These are phyloP conservation scores for Drosophila ogumai DNA, from an alignment of 1,140 invertebrate species.

Conservation along the genomic window DNA sequence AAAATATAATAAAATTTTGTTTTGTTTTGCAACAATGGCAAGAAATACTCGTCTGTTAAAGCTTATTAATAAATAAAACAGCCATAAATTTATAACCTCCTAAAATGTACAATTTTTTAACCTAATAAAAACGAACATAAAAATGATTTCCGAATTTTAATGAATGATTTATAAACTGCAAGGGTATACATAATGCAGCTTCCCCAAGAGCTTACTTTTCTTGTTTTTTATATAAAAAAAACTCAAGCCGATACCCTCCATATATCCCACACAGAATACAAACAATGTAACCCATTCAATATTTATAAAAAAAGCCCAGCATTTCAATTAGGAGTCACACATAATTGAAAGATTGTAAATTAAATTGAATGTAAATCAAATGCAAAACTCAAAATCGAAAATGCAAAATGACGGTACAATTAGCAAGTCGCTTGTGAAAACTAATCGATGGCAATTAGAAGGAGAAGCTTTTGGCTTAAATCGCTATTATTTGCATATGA, in stretches of 20 bases:
- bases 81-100: no score
- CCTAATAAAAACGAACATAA: no score
- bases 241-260: not conserved
- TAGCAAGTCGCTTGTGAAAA: constrained; percentile 51
- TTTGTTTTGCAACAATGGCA: no score
- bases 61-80: no score
- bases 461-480: constrained; percentile 16
- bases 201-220: no score
- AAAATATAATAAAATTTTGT: not conserved
- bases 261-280: not conserved
- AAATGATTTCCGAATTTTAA: no score
- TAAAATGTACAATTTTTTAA: no score
- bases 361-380: constrained; percentile 31
- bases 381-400: not conserved
- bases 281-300: constrained; percentile 4
- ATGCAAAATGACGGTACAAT: constrained; percentile 35
- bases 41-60: no score
- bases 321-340: constrained; percentile 20
- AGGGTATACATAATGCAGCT: no score
- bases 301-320: constrained; percentile 4
- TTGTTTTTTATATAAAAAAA: no score
- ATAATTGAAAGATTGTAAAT: constrained; percentile 30
- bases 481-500: constrained; percentile 53
- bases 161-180: no score
- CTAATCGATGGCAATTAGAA: constrained; percentile 53